These are phyloP conservation scores for Eulemur coronatus DNA, from an alignment of 2,797 vertebrate genomes.

Conservation along the genomic window DNA sequence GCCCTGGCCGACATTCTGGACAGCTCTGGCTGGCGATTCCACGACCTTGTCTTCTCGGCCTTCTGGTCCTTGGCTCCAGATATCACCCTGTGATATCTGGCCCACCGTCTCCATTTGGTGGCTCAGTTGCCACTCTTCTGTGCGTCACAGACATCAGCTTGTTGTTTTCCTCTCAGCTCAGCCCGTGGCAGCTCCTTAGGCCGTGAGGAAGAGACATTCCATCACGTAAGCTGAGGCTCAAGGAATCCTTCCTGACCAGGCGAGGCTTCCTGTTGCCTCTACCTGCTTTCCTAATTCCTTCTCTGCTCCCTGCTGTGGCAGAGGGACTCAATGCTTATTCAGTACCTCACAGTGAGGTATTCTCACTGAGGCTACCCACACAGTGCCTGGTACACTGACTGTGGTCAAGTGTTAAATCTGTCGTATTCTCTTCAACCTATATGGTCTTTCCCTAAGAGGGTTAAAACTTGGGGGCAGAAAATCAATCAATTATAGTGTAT, in stretches of 20 bases:
- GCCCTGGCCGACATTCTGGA: neutral
- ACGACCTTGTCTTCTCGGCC: neutral
- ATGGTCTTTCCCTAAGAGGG: neutral
- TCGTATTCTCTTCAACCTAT: neutral
- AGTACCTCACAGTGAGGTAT: neutral
- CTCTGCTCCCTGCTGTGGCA: neutral
- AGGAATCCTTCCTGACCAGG: neutral
- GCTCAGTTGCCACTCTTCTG: neutral
- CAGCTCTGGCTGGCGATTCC: neutral
- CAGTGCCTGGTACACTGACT: neutral
- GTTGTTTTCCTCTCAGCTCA: neutral
- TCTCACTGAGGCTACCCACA: neutral
- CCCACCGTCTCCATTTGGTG: neutral
- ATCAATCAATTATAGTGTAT: neutral
- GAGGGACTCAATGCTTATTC: neutral
- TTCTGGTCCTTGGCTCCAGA: neutral
- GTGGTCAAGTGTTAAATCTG: neutral
- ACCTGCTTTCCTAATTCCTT: neutral
- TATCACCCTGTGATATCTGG: neutral
- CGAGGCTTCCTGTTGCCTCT: neutral
- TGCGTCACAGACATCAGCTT: neutral
- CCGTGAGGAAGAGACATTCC: neutral
- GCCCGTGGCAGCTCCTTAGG: neutral
- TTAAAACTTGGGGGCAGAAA: neutral
- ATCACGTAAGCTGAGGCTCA: neutral